These are phyloP conservation scores for Dermolepida albohirtum DNA, from an alignment of 2,888 invertebrate genomes.

Conservation along the genomic window DNA sequence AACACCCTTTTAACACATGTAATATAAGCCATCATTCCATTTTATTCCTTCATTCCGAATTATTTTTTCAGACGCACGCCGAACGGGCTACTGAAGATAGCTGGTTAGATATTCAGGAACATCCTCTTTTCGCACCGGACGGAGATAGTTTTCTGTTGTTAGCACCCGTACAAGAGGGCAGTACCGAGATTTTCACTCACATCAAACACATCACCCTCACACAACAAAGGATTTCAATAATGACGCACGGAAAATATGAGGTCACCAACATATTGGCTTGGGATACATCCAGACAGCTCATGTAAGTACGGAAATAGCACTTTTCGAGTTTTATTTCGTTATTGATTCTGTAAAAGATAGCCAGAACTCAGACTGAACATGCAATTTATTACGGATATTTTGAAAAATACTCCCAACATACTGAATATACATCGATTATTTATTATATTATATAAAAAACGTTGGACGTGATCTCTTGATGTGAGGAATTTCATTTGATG, in stretches of 20 bases:
- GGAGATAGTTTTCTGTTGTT: conserved; percentile 86
- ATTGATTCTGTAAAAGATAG: conserved; percentile 1
- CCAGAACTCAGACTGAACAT: no score
- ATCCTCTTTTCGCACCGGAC: conserved; percentile 86
- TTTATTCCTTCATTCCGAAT: no score
- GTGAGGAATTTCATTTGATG: no score
- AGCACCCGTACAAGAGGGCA: conserved; percentile 86
- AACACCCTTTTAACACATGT: no score
- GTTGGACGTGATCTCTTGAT: no score
- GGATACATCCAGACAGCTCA: conserved; percentile 86
- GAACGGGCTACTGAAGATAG: conserved; percentile 86
- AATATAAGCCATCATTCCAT: no score
- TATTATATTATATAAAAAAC: no score
- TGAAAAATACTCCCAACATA: no score
- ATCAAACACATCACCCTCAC: conserved; percentile 88
- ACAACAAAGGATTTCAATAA: conserved; percentile 84
- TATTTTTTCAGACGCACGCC: conserved; percentile 74
- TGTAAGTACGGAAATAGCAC: conserved; percentile 67
- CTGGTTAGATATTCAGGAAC: conserved; percentile 87
- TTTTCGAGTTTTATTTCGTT: no score
- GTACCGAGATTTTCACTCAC: conserved; percentile 86
- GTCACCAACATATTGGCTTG: conserved; percentile 85
- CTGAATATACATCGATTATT: no score
- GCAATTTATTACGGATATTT: background rate
- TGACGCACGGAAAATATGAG: conserved; percentile 89